These are phyloP conservation scores for Coleophora flavipennella DNA, from an alignment of 2,888 invertebrate genomes.

Conservation along the genomic window DNA sequence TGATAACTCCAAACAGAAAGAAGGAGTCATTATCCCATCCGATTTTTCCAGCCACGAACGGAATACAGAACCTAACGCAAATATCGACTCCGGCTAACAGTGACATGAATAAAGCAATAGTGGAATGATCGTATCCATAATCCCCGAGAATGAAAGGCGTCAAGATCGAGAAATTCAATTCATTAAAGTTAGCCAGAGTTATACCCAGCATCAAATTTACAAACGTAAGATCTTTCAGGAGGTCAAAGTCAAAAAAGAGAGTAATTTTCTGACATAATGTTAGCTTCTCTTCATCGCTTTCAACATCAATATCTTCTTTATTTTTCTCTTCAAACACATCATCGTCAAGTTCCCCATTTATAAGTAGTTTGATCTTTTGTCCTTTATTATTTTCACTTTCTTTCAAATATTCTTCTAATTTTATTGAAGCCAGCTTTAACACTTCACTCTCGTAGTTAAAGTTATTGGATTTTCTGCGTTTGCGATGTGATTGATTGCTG, in stretches of 20 bases:
- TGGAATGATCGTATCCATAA: conserved; percentile 71
- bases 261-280: conserved; percentile 71
- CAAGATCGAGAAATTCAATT: conserved; percentile 80
- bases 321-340: conserved; percentile 35
- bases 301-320: conserved; percentile 17
- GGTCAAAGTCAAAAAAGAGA: conserved; percentile 79
- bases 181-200: conserved; percentile 79
- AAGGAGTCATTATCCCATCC: conserved; percentile 81
- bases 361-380: conserved; percentile 43
- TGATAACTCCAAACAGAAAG: conserved; percentile 78
- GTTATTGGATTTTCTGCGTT: conserved; percentile 62
- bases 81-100: conserved; percentile 78
- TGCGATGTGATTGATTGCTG: conserved; percentile 49
- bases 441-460: conserved; percentile 75
- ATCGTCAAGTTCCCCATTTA: conserved; percentile 41
- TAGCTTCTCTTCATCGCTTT: conserved; percentile 30
- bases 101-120: conserved; percentile 80
- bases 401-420: conserved; percentile 63
- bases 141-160: conserved; percentile 82
- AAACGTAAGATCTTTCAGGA: conserved; percentile 78
- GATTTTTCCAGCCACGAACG: conserved; percentile 78
- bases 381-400: conserved; percentile 39
- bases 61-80: conserved; percentile 75
- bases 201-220: conserved; percentile 80
- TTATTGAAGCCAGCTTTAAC: conserved; percentile 67